Conservation (phyloP, 2,797 vertebrate genomes). For the Lepidocolaptes lacrymiger region DNA sequence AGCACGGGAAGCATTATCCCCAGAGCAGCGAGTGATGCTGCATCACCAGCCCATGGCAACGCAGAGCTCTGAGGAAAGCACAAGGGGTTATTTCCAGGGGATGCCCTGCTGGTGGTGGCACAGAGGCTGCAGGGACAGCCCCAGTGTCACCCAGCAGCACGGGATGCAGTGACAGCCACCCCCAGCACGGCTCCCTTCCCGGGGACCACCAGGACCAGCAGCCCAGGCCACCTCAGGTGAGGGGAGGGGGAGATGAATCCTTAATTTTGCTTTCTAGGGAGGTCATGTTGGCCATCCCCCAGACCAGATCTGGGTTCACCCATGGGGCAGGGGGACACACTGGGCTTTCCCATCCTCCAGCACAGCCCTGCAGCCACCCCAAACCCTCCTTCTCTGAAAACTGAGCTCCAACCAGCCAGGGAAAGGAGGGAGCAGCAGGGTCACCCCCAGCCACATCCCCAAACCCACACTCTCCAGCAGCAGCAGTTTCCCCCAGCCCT, state of each 20-base stretch:
- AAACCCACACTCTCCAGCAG: not conserved
- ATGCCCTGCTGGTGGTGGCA: not conserved
- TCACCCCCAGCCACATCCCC: not conserved
- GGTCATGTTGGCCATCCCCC: fast-evolving
- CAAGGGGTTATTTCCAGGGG: not conserved
- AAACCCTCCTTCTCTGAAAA: not conserved
- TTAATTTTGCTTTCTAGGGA: not conserved
- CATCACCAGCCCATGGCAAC: not conserved
- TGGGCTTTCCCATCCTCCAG: fast-evolving
- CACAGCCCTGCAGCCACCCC: not conserved
- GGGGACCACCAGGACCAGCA: not conserved
- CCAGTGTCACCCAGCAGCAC: not conserved
- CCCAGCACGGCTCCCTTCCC: not conserved
- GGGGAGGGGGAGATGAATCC: not conserved
- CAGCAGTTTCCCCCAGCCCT: not conserved
- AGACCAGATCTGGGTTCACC: fast-evolving
- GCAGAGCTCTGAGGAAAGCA: not conserved
- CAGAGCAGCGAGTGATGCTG: not conserved
- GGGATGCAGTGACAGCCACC: fast-evolving
- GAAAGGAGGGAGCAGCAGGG: not conserved
- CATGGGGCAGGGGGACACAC: not conserved
- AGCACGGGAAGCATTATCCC: not conserved
- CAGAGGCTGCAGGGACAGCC: not conserved
- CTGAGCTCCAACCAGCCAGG: not conserved
- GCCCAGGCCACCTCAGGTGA: fast-evolving